These are phyloP conservation scores for Synergus laeviventris DNA, from an alignment of 2,888 invertebrate genomes.

Conservation along the genomic window DNA sequence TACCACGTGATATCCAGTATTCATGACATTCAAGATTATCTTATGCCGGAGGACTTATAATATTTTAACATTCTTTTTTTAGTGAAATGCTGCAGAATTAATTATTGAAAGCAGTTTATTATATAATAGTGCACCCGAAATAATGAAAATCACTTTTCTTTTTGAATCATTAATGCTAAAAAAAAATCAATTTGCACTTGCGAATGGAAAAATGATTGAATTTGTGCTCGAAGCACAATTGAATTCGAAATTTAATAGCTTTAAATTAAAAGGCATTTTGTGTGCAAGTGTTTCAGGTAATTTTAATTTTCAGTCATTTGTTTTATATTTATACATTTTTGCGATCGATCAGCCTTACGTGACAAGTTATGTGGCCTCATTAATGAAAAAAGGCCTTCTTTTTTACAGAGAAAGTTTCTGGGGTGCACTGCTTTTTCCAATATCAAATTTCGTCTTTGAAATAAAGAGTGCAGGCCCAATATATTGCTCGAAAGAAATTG, in stretches of 20 bases:
- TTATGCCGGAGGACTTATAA: not conserved
- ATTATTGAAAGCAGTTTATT: conserved; percentile 2
- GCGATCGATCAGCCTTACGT: conserved; percentile 19
- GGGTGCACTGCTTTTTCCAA: conserved; percentile 34
- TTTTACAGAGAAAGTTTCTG: conserved; percentile 33
- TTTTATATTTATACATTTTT: conserved; percentile 11
- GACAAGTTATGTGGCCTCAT: conserved; percentile 38
- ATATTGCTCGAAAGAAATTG: not conserved
- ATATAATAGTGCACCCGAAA: not conserved
- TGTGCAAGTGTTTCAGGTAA: no score
- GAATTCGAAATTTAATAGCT: no score
- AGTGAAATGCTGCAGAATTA: conserved; percentile 1
- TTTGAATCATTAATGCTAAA: not conserved
- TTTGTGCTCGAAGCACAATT: no score
- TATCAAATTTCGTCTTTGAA: conserved; percentile 27
- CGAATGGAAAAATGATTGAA: no score
- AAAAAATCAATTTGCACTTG: no score
- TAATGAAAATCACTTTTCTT: not conserved
- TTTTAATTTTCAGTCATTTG: not conserved
- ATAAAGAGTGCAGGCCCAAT: not conserved
- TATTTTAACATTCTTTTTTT: not conserved
- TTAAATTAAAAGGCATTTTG: no score
- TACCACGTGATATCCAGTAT: conserved; percentile 10
- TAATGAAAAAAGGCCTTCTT: conserved; percentile 36
- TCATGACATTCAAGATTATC: not conserved